Evolutionary conservation across 2,888 invertebrate genomes (phyloP).

Genomic region (Acholoe squamosa): DNA sequence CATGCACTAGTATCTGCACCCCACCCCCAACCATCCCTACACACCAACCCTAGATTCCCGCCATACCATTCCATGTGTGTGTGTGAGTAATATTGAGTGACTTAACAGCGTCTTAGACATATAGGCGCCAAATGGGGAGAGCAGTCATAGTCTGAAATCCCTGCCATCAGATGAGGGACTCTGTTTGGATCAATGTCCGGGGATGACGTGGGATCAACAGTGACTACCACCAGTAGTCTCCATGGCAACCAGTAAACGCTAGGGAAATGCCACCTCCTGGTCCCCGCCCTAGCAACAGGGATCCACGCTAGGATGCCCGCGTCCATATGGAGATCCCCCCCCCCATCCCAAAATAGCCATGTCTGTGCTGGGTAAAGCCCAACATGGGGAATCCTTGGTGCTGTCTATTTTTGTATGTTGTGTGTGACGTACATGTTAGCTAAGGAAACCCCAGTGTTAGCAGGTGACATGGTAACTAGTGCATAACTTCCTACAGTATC

Average conservation of each 20-base stretch:
- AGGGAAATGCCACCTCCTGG: background rate
- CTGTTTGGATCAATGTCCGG: background rate
- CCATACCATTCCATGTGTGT: background rate
- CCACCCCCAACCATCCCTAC: no score
- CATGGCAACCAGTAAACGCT: background rate
- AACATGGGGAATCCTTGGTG: background rate
- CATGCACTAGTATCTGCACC: background rate
- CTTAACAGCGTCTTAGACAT: background rate
- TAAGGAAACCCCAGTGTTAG: background rate
- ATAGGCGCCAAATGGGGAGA: background rate
- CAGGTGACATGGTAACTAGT: background rate
- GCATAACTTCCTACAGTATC: background rate
- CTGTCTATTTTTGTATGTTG: background rate
- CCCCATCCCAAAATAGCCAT: background rate
- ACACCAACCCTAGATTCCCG: background rate
- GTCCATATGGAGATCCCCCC: background rate
- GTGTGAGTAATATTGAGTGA: background rate
- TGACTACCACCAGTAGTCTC: background rate
- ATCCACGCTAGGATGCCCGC: background rate
- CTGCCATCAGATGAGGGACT: background rate
- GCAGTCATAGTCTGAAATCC: background rate
- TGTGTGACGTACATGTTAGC: background rate
- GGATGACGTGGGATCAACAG: constrained; percentile 15
- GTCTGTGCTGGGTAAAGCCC: background rate
- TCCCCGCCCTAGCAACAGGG: background rate